Percentiles rank a stretch among this genome's conserved stretches.
Evolutionary conservation across 2,797 vertebrate species (phyloP).

Genomic region (Thalassophryne amazonica): DNA sequence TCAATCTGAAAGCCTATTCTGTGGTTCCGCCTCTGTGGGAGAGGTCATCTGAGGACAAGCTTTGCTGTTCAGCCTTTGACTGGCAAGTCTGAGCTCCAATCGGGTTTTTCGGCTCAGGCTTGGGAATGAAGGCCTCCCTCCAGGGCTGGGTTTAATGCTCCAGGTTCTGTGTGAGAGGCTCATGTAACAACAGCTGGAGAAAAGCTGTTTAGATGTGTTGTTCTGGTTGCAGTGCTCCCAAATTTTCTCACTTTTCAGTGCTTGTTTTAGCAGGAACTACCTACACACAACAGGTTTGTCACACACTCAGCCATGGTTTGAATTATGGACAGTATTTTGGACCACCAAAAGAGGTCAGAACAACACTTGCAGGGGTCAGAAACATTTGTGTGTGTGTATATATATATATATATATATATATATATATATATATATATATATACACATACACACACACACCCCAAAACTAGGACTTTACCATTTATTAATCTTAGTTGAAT

Average conservation of each 20-base stretch:
- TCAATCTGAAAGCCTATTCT: slow-evolving; percentile 39
- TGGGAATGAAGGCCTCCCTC: slow-evolving; percentile 22
- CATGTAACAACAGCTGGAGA: slow-evolving; percentile 51
- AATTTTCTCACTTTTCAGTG: slow-evolving; percentile 35
- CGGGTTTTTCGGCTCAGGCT: not conserved
- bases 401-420: too few species aligned
- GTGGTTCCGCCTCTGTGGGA: slow-evolving; percentile 34
- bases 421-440: too few species aligned
- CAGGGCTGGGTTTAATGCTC: slow-evolving; percentile 37
- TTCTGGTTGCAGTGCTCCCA: slow-evolving; percentile 23
- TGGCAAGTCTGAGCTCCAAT: slow-evolving; percentile 54
- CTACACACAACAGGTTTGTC: not conserved
- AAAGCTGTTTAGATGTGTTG: slow-evolving; percentile 30
- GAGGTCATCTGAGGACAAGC: slow-evolving; percentile 66
- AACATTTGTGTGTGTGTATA: too few species aligned
- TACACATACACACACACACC: too few species aligned
- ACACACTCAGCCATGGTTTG: not conserved
- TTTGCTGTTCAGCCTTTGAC: slow-evolving; percentile 33
- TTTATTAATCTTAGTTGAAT: too few species aligned
- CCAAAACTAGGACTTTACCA: too few species aligned
- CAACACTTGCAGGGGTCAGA: too few species aligned
- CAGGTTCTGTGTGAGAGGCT: slow-evolving; percentile 49
- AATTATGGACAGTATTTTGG: slow-evolving; percentile 5
- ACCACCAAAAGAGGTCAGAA: too few species aligned
- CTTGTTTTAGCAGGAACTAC: slow-evolving; percentile 23